Evolutionary conservation across 2,797 vertebrate species (phyloP).

Genomic region (Menidia menidia): DNA sequence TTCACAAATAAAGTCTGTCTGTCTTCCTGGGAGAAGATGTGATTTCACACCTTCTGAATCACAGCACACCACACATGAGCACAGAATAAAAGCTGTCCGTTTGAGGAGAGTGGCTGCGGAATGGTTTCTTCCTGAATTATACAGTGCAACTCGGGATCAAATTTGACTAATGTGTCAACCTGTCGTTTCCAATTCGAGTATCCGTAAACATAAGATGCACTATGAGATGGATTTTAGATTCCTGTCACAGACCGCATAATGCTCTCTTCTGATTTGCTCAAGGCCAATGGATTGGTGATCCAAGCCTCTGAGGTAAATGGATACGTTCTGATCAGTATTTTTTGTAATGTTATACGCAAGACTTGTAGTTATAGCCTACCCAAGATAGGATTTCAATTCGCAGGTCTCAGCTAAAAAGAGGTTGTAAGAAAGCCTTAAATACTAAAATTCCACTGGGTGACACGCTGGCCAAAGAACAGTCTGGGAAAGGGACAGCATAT

Average conservation of each 20-base stretch:
- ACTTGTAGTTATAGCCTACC: constrained; percentile 59
- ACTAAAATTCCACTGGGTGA: constrained; percentile 51
- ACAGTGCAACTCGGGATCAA: constrained; percentile 54
- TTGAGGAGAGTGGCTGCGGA: constrained; percentile 46
- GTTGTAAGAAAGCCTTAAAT: constrained; percentile 45
- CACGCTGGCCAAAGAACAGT: constrained; percentile 38
- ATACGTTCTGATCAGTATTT: constrained; percentile 48
- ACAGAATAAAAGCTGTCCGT: constrained; percentile 49
- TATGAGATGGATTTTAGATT: constrained; percentile 44
- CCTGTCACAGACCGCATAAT: background rate
- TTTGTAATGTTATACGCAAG: constrained; percentile 58
- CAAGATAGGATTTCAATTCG: constrained; percentile 64
- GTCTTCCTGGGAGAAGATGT: constrained; percentile 64
- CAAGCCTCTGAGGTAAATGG: constrained; percentile 41
- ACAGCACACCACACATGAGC: constrained; percentile 50
- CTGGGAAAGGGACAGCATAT: constrained; percentile 25
- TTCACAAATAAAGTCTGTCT: constrained; percentile 73
- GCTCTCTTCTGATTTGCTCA: constrained; percentile 35
- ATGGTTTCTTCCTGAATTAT: constrained; percentile 49
- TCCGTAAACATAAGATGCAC: constrained; percentile 47
- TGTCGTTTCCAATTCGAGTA: constrained; percentile 35
- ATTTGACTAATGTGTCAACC: constrained; percentile 55
- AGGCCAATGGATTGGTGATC: constrained; percentile 27
- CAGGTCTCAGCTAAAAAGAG: constrained; percentile 58
- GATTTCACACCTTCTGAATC: constrained; percentile 65